phyloP scores from a whole-genome alignment of 2,797 vertebrate genomes.

The Salmo trutta region DNA sequence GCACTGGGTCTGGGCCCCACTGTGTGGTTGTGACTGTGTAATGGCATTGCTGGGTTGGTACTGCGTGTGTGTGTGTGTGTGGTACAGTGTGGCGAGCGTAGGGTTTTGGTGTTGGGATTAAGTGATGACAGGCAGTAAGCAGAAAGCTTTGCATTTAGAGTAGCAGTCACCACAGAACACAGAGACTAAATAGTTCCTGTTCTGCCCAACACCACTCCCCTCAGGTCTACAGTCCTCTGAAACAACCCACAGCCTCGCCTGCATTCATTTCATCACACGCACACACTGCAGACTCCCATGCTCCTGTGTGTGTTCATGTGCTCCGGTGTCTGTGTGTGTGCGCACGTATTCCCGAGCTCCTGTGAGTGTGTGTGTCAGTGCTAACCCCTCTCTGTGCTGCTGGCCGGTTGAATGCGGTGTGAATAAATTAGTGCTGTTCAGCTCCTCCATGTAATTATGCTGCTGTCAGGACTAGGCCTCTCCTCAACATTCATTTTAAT shows the following conservation, averaged over 20 bases:
- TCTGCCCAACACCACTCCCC: conserved; percentile 16
- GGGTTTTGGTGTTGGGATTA: conserved; percentile 43
- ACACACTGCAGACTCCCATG: not conserved
- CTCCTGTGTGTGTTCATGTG: conserved; percentile 11
- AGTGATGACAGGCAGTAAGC: not conserved
- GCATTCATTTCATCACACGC: conserved; percentile 39
- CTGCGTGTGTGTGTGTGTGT: not conserved
- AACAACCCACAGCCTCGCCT: conserved; percentile 11
- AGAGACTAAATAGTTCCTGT: conserved; percentile 25
- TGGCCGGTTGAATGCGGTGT: conserved; percentile 91
- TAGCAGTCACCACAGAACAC: conserved; percentile 27
- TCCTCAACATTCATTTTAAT: conserved; percentile 99
- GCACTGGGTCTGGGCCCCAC: conserved; percentile 40
- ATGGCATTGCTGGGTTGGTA: conserved; percentile 51
- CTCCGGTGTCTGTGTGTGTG: conserved; percentile 22
- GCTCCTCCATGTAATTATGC: conserved; percentile 99
- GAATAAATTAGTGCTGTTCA: conserved; percentile 99
- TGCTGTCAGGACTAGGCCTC: conserved; percentile 97
- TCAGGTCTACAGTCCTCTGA: conserved; percentile 1
- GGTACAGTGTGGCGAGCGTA: not conserved
- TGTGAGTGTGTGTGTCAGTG: conserved; percentile 54
- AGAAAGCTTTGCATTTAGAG: conserved; percentile 62
- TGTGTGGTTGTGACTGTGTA: conserved; percentile 59
- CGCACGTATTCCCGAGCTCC: conserved; percentile 14
- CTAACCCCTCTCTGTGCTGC: conserved; percentile 91